Evolutionary conservation across 2,113 vertebrate species (phyloP).

Genomic region (Talpa occidentalis): DNA sequence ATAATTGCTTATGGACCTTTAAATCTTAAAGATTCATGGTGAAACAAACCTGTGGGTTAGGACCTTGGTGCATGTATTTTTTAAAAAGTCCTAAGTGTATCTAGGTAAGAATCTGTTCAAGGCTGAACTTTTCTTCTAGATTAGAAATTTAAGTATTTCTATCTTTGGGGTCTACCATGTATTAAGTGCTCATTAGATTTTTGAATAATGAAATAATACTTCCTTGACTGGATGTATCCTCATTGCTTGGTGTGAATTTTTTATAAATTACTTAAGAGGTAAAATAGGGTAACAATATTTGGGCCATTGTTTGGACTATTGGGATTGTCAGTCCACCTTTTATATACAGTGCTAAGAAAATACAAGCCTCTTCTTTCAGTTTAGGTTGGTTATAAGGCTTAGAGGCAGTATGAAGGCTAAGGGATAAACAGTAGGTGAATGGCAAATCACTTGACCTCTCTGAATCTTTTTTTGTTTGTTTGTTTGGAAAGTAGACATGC

Average conservation of each 20-base stretch:
- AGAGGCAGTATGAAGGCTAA: neutral
- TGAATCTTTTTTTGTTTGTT: constrained; percentile 18
- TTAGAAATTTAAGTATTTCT: neutral
- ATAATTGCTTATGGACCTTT: constrained; percentile 10
- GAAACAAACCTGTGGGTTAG: neutral
- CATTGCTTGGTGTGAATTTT: neutral
- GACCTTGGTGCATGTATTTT: neutral
- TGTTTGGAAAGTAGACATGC: neutral
- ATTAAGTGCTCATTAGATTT: neutral
- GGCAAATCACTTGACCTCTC: neutral
- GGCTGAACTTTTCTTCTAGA: neutral
- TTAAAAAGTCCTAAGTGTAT: neutral
- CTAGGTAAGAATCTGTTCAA: neutral
- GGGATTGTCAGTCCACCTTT: neutral
- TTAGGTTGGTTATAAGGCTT: neutral
- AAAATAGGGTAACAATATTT: neutral
- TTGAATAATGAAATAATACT: neutral
- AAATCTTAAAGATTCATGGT: neutral
- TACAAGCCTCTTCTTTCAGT: constrained; percentile 19
- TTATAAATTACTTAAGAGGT: neutral
- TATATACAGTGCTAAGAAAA: constrained; percentile 49
- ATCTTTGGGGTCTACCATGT: neutral
- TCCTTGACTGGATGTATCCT: neutral
- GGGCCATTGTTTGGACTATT: neutral
- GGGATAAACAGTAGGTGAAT: neutral